Evolutionary conservation across 2,113 vertebrate species (phyloP).

Genomic region (Prunella fulvescens): DNA sequence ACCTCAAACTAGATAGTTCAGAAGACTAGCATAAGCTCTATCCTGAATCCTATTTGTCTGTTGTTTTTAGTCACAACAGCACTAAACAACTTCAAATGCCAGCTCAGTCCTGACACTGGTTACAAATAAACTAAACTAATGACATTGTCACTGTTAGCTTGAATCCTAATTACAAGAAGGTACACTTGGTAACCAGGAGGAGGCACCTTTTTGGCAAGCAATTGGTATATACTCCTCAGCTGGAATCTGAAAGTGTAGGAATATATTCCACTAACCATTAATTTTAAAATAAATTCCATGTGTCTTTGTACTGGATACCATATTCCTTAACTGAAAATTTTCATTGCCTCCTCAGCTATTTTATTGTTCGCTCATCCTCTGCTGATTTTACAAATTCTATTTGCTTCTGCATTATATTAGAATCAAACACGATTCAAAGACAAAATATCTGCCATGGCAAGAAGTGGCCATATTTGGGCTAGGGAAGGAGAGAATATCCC

Average conservation of each 20-base stretch:
- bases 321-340: neutral
- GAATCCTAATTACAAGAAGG: neutral
- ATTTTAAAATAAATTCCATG: neutral
- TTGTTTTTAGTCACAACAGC: neutral
- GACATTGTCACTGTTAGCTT: neutral
- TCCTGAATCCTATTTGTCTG: neutral
- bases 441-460: neutral
- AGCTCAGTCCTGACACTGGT: neutral
- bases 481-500: neutral
- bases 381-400: neutral
- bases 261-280: neutral
- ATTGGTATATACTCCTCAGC: neutral
- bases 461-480: neutral
- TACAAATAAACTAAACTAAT: neutral
- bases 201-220: neutral
- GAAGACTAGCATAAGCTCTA: neutral
- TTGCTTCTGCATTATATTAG: neutral
- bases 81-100: neutral
- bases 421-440: neutral
- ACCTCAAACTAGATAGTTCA: neutral
- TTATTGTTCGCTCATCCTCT: neutral
- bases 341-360: neutral
- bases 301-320: neutral
- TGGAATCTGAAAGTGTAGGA: neutral
- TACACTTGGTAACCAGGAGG: neutral